phyloP scores from a whole-genome alignment of 1,140 invertebrate genomes.

The Sycobia sp. region DNA sequence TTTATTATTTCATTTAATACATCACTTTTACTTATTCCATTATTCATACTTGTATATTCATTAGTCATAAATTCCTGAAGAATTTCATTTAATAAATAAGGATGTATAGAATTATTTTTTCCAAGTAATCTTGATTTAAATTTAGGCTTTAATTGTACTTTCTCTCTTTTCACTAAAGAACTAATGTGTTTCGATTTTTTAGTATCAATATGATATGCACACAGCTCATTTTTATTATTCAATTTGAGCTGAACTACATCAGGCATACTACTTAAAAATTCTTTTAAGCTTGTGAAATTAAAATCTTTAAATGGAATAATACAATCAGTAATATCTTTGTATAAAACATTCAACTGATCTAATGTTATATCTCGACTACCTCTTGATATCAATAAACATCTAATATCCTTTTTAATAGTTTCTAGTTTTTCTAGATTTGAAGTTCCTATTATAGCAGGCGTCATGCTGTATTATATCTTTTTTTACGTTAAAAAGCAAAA shows the following conservation, averaged over 20 bases:
- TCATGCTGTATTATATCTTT: neutral
- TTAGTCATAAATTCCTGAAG: neutral
- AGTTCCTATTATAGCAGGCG: too few relatives aligned
- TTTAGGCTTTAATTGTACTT: neutral
- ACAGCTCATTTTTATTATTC: conserved; percentile 1
- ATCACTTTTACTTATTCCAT: neutral
- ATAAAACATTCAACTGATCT: conserved; percentile 31
- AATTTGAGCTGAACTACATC: conserved; percentile 27
- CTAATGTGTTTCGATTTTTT: conserved; percentile 45
- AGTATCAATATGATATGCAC: conserved; percentile 36
- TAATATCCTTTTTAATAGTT: conserved; percentile 32
- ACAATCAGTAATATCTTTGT: conserved; percentile 30
- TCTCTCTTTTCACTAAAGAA: conserved; percentile 41
- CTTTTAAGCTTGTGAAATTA: conserved; percentile 30
- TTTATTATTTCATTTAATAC: conserved; percentile 5
- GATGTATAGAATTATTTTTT: conserved; percentile 3
- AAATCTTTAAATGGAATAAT: conserved; percentile 44
- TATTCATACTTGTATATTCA: neutral
- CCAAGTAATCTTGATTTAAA: neutral
- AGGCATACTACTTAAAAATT: conserved; percentile 40
- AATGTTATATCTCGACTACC: conserved; percentile 23
- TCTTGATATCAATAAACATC: conserved; percentile 36
- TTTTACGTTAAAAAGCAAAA: neutral
- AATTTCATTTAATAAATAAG: conserved; percentile 8
- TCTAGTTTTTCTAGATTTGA: neutral